phyloP scores from a whole-genome alignment of 2,797 vertebrate species.

The Gymnothorax javanicus region DNA sequence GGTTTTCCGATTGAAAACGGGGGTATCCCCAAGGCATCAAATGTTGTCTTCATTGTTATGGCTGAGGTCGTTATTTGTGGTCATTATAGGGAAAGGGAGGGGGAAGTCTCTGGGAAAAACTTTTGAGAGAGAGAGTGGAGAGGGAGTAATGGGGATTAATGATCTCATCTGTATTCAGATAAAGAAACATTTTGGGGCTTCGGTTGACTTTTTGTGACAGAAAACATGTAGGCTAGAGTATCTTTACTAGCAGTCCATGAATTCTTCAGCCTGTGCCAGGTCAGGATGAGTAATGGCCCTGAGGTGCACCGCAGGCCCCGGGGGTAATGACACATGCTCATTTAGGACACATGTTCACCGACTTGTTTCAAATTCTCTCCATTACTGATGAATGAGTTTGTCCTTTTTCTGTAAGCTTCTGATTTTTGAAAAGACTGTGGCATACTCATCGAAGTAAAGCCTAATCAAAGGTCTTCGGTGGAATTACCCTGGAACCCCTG shows the following conservation, averaged over 20 bases:
- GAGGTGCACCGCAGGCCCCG: background rate
- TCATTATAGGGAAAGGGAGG: no score
- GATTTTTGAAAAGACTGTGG: background rate
- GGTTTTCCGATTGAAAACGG: no score
- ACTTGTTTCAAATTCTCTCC: background rate
- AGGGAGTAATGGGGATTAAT: no score
- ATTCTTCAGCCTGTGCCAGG: background rate
- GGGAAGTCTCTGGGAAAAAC: no score
- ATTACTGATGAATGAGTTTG: background rate
- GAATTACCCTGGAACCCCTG: background rate
- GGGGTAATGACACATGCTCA: background rate
- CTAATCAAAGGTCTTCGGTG: background rate
- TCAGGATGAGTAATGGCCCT: background rate
- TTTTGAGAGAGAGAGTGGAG: no score
- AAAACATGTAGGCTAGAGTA: background rate
- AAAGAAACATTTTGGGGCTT: background rate
- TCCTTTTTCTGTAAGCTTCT: background rate
- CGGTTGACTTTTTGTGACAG: background rate
- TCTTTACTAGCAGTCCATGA: background rate
- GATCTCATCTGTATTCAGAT: background rate
- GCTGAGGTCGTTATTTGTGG: no score
- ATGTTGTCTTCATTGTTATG: no score
- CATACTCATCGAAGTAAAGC: background rate
- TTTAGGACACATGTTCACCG: background rate
- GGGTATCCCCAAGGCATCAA: no score